Evolutionary conservation across 2,797 vertebrate genomes (phyloP).

Genomic region (Meriones psammophilus): DNA sequence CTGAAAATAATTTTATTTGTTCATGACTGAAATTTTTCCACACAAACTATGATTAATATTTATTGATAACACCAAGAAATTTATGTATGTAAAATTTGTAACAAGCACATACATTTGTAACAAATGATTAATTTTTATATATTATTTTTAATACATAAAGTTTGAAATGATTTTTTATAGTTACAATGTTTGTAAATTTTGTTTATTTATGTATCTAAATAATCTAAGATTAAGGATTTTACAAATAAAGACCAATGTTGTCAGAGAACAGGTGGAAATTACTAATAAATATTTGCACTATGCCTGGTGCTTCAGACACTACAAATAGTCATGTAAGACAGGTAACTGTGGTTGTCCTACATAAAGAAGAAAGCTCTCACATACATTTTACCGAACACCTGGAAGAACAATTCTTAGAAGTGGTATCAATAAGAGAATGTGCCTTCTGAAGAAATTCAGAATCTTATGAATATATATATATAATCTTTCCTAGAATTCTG

Average conservation of each 20-base stretch:
- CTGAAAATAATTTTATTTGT: not conserved
- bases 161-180: not conserved
- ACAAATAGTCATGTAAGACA: too few species aligned
- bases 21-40: not conserved
- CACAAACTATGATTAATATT: not conserved
- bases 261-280: not conserved
- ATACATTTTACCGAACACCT: not conserved
- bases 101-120: not conserved
- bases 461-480: constrained; percentile 20
- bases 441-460: not conserved
- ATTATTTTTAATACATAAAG: not conserved
- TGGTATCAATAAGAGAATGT: not conserved
- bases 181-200: not conserved
- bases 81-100: too few species aligned
- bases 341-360: rapidly evolving
- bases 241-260: not conserved
- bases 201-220: not conserved
- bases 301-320: not conserved
- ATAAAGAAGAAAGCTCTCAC: not conserved
- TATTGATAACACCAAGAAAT: not conserved
- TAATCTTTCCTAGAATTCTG: not conserved
- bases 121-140: not conserved
- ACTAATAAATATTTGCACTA: not conserved
- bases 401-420: constrained; percentile 5
- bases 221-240: not conserved